phyloP scores from a whole-genome alignment of 2,888 invertebrate genomes.

The Metopia argyrocephala region DNA sequence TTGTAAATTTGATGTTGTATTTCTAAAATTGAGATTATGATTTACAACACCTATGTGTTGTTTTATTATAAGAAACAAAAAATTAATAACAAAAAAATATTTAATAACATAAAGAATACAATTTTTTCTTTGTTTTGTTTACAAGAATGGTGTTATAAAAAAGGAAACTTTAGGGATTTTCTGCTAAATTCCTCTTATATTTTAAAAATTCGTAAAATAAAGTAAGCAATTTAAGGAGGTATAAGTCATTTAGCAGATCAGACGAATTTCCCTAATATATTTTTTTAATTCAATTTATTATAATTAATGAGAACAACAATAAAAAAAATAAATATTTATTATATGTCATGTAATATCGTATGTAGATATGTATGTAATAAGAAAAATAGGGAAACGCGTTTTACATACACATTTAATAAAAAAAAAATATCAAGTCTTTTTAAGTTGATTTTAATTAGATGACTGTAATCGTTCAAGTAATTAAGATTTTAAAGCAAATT shows the following conservation, averaged over 20 bases:
- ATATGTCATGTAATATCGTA: constrained; percentile 59
- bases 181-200: too few species aligned
- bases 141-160: constrained; percentile 16
- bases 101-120: too few species aligned
- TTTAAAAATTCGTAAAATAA: too few species aligned
- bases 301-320: constrained; percentile 64
- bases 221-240: not conserved
- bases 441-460: constrained; percentile 37
- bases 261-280: too few species aligned
- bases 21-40: too few species aligned
- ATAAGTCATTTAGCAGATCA: too few species aligned
- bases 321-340: constrained; percentile 44
- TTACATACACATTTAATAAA: constrained; percentile 31
- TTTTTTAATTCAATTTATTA: constrained; percentile 59
- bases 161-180: constrained; percentile 1
- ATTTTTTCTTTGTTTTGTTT: constrained; percentile 6
- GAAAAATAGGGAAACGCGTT: not conserved
- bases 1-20: too few species aligned
- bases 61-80: too few species aligned
- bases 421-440: constrained; percentile 45
- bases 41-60: too few species aligned
- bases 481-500: not conserved
- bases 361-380: constrained; percentile 42
- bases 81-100: too few species aligned
- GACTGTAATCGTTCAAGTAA: not conserved